Evolutionary conservation across 2,113 vertebrate genomes (phyloP), one percentile per base, ranked within the genome.

Genomic region (Arizona elegans): DNA sequence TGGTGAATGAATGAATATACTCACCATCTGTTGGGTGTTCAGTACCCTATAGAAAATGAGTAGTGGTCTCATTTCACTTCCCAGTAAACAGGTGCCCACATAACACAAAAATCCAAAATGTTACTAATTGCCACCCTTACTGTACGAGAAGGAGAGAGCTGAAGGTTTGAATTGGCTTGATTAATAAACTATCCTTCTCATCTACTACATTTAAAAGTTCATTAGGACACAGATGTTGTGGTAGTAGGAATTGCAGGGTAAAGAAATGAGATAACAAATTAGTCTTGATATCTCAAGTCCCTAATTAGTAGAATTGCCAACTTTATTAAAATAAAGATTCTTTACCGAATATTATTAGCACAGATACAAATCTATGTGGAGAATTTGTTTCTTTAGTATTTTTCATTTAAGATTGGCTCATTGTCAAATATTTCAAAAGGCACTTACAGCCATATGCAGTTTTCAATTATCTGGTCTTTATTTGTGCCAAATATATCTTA

Each of bases 21-120:
- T 96, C 90, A 96, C 93, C 94, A 94, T 95, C 95, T 96, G 93
- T 96, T 97, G 95, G 92, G 85, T 96, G 93, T 92, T 95, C 88
- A 92, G 90, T 96, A 93, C 86, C 75, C 92, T 95, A 95, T 95
- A 81, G 1, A 0, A 94, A 95, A 94, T 92, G 62, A 93, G 70
- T 47, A 92, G 91, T 90, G 93, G 88, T 56, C 87, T 86, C 55
- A 94, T 91, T 85, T 87, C 58, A 1, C n/a, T 85, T 94, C 86
- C 23, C 56, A 62, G 47, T 90, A 92, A 95, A 47, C 91, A 94
- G 55, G 59, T 94, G 89, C 29, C 26, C 87, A 4, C 47, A 19
- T 91, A 88, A 93, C 91, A 93, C 86, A 59, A 58, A 94, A 94
- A n/a, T 95, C 58, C 70, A 86, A 43, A 19, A 59, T 52, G 53